These are phyloP conservation scores for Neodon shergylaensis DNA, from an alignment of 2,113 vertebrate genomes.

Conservation along the genomic window DNA sequence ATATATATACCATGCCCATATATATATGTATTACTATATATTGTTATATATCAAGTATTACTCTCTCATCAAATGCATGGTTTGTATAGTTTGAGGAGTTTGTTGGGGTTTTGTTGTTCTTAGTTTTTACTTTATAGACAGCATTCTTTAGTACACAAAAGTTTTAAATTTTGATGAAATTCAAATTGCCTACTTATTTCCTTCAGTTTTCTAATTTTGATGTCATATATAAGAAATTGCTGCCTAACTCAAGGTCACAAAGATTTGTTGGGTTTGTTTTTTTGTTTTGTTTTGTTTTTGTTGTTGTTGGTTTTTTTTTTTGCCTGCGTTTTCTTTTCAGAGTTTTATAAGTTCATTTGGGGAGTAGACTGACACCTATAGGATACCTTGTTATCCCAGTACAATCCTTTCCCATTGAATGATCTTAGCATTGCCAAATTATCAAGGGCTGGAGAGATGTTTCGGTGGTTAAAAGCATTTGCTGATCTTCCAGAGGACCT, in stretches of 20 bases:
- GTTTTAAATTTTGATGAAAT: neutral
- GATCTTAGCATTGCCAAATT: neutral
- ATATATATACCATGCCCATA: too few relatives aligned
- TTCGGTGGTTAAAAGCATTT: neutral
- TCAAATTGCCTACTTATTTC: neutral
- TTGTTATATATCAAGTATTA: too few relatives aligned
- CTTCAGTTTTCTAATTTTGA: neutral
- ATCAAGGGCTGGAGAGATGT: neutral
- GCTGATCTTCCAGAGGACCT: neutral
- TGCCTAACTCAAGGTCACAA: neutral
- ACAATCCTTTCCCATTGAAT: neutral
- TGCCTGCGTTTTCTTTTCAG: neutral
- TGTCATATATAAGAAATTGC: neutral
- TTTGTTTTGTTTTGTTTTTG: too few relatives aligned
- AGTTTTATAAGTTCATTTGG: neutral
- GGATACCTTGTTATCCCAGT: neutral
- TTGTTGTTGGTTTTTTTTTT: too few relatives aligned
- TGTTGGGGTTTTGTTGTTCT: neutral
- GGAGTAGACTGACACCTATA: neutral
- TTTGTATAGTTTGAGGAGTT: neutral
- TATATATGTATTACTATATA: too few relatives aligned
- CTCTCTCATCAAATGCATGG: neutral
- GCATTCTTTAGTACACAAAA: neutral
- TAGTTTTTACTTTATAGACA: neutral
- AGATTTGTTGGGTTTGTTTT: neutral